Conservation (phyloP, 2,888 invertebrate genomes). For the Meta bourneti region DNA sequence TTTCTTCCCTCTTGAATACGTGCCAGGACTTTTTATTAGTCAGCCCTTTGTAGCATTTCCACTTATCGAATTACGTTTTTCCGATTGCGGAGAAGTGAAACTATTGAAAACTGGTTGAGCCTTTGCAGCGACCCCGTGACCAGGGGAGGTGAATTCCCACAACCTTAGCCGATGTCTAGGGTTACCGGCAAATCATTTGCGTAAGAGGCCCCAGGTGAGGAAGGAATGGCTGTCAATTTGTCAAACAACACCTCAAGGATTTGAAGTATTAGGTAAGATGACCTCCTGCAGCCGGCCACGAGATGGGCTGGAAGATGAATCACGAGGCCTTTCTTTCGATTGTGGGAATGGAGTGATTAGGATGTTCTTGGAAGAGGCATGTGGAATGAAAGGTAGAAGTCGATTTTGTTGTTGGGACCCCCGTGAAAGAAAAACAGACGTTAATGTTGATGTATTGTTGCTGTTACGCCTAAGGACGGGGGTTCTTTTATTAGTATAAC, state of each 20-base stretch:
- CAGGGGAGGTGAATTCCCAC: conserved; percentile 15
- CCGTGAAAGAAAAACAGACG: too few relatives aligned
- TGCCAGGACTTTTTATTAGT: neutral
- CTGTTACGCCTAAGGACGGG: too few relatives aligned
- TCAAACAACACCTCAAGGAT: conserved; percentile 58
- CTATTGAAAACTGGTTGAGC: neutral
- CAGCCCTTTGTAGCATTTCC: neutral
- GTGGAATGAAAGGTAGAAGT: too few relatives aligned
- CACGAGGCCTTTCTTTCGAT: neutral
- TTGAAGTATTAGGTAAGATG: conserved; percentile 49
- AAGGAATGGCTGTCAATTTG: conserved; percentile 59
- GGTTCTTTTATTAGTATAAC: too few relatives aligned
- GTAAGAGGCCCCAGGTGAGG: conserved; percentile 39
- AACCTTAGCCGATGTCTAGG: conserved; percentile 31
- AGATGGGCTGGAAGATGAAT: too few relatives aligned
- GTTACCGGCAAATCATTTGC: conserved; percentile 37
- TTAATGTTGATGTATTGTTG: too few relatives aligned
- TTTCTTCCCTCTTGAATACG: neutral
- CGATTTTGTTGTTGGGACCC: too few relatives aligned
- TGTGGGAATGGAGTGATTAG: neutral
- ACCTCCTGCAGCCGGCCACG: neutral
- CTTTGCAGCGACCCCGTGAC: neutral
- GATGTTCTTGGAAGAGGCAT: too few relatives aligned
- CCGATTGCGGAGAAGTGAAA: neutral
- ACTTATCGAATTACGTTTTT: neutral